phyloP scores from a whole-genome alignment of 2,113 vertebrate genomes.

The Oryzias curvinotus region DNA sequence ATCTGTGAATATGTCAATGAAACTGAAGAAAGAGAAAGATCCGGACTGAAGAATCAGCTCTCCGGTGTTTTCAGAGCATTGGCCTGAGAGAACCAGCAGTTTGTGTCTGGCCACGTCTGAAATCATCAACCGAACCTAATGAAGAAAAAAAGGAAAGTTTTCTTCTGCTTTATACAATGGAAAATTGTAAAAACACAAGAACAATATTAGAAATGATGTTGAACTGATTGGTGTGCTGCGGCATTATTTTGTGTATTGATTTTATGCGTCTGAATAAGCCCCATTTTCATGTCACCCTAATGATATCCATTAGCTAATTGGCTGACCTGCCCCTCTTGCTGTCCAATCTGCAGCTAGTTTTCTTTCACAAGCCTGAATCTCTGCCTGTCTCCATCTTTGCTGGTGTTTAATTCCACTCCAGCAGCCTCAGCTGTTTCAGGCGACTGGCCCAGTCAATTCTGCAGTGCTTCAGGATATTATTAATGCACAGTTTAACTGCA shows the following conservation, averaged over 20 bases:
- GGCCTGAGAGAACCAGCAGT: conserved; percentile 90
- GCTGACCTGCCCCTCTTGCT: conserved; percentile 15
- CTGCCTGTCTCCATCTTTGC: neutral
- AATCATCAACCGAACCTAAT: conserved; percentile 92
- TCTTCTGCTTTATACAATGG: too few relatives aligned
- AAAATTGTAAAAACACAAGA: too few relatives aligned
- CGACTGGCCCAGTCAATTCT: conserved; percentile 55
- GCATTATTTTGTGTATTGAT: conserved; percentile 22
- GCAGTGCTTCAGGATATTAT: conserved; percentile 52
- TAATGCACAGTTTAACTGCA: conserved; percentile 58
- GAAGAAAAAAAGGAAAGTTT: conserved; percentile 9
- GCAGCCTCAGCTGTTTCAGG: conserved; percentile 48
- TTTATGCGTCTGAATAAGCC: conserved; percentile 37
- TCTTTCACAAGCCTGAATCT: conserved; percentile 5
- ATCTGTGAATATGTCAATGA: conserved; percentile 98
- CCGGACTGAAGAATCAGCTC: conserved; percentile 96
- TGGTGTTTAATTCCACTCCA: conserved; percentile 26
- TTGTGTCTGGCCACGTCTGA: conserved; percentile 94
- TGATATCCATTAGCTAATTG: conserved; percentile 58
- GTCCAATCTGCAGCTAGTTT: conserved; percentile 10
- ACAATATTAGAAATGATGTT: too few relatives aligned
- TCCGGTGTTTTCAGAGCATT: conserved; percentile 93
- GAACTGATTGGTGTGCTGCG: neutral
- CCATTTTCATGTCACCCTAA: conserved; percentile 44
- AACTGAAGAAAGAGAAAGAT: conserved; percentile 94